These are phyloP conservation scores for Actias luna DNA, from an alignment of 2,888 invertebrate genomes.

Conservation along the genomic window DNA sequence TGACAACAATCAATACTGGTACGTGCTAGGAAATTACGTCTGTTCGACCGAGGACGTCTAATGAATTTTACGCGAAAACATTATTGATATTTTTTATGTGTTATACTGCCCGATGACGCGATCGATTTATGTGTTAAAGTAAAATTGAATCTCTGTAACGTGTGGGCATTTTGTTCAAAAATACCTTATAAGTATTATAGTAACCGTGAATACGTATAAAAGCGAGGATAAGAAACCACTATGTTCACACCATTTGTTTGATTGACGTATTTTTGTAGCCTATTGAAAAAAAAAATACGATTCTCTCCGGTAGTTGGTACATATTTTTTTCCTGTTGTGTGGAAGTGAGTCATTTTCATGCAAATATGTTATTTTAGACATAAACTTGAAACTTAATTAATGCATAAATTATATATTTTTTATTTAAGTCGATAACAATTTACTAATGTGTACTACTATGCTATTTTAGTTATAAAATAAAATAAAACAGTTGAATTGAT, in stretches of 20 bases:
- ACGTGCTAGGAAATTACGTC: conserved; percentile 50
- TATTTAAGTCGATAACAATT: neutral
- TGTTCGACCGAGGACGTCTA: conserved; percentile 55
- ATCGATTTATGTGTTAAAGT: conserved; percentile 49
- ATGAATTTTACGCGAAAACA: conserved; percentile 70
- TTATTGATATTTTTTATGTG: conserved; percentile 54
- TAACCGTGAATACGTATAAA: conserved; percentile 35
- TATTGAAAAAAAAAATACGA: conserved; percentile 36
- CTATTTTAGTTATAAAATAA: neutral
- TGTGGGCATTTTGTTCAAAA: conserved; percentile 41
- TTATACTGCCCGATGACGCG: conserved; percentile 58
- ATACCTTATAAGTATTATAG: conserved; percentile 25
- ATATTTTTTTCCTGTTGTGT: conserved; percentile 26
- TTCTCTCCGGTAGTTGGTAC: conserved; percentile 20
- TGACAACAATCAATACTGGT: conserved; percentile 30
- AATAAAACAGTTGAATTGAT: neutral
- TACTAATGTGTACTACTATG: neutral
- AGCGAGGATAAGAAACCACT: conserved; percentile 37
- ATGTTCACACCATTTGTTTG: conserved; percentile 66
- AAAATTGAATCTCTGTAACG: conserved; percentile 33
- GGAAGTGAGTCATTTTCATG: conserved; percentile 18
- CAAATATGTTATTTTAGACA: conserved; percentile 4
- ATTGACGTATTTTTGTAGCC: conserved; percentile 50
- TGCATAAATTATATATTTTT: neutral
- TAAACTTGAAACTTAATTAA: neutral